Conservation (phyloP, 1,140 invertebrate genomes). For the Drosophila saltans region DNA sequence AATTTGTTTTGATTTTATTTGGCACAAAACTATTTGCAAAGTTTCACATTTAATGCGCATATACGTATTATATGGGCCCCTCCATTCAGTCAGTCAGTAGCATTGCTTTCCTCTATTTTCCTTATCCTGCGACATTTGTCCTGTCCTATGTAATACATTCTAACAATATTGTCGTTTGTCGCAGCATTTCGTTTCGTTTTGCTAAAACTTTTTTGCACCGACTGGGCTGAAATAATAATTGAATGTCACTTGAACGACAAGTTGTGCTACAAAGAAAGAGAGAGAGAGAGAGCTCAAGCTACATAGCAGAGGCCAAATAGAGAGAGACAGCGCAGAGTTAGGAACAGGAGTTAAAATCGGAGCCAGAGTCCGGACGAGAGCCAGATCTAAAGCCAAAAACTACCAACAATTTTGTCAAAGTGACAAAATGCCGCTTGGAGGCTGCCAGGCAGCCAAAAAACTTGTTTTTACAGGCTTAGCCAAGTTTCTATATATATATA, state of each 20-base stretch:
- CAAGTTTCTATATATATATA: slow-evolving; percentile 42
- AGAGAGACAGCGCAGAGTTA: background rate
- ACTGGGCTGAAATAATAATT: slow-evolving; percentile 77
- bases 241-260: slow-evolving; percentile 81
- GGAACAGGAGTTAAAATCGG: background rate
- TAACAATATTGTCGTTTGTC: slow-evolving; percentile 77
- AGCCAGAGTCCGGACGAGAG: background rate
- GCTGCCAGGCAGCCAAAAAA: slow-evolving; percentile 61
- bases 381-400: slow-evolving; percentile 42
- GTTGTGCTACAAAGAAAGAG: slow-evolving; percentile 35
- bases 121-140: slow-evolving; percentile 44
- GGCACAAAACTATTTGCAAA: slow-evolving; percentile 74
- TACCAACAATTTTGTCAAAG: slow-evolving; percentile 80
- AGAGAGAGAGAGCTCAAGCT: background rate
- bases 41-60: slow-evolving; percentile 80
- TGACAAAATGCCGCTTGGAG: slow-evolving; percentile 69
- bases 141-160: slow-evolving; percentile 64
- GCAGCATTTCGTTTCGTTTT: slow-evolving; percentile 20
- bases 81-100: background rate
- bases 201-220: slow-evolving; percentile 66
- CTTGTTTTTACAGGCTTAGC: slow-evolving; percentile 68
- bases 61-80: slow-evolving; percentile 64
- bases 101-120: slow-evolving; percentile 1
- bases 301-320: background rate
- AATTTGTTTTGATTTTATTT: slow-evolving; percentile 60